Percentiles rank a stretch among this genome's conserved stretches.
These are phyloP conservation scores for Diplosoma virens DNA, from an alignment of 23 tunicate genomes.

Conservation along the genomic window DNA sequence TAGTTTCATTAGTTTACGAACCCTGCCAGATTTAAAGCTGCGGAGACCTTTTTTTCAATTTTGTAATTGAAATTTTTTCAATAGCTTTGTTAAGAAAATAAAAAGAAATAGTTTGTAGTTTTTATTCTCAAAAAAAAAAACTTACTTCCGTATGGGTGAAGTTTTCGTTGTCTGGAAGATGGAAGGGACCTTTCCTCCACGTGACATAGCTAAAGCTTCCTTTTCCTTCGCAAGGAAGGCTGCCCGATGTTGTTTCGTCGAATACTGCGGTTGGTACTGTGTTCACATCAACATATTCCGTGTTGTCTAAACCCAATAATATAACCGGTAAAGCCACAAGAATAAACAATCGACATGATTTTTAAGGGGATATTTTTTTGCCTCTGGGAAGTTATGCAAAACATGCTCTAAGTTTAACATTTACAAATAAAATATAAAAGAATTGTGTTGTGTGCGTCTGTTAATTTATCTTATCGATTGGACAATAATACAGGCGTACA, in stretches of 20 bases:
- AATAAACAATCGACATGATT: not conserved
- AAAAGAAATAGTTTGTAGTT: too few species aligned
- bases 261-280: not conserved
- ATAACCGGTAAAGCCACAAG: not conserved
- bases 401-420: too few species aligned
- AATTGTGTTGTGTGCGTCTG: too few species aligned
- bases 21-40: too few species aligned
- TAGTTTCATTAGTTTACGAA: too few species aligned
- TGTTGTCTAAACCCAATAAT: not conserved
- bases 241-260: not conserved
- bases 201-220: constrained; percentile 21
- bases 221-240: constrained; percentile 2
- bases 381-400: too few species aligned
- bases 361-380: not conserved
- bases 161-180: constrained; percentile 47
- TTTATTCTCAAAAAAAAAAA: not conserved
- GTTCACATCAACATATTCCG: constrained; percentile 18
- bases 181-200: constrained; percentile 67
- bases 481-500: too few species aligned
- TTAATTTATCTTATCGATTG: too few species aligned
- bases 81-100: too few species aligned
- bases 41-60: too few species aligned
- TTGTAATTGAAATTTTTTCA: too few species aligned
- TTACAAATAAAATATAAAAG: too few species aligned
- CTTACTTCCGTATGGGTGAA: constrained; percentile 64